A percentile compares a stretch with the other conserved stretches of the same genome.
Conservation (phyloP, 2,797 vertebrate genomes). For the Morus bassanus region DNA sequence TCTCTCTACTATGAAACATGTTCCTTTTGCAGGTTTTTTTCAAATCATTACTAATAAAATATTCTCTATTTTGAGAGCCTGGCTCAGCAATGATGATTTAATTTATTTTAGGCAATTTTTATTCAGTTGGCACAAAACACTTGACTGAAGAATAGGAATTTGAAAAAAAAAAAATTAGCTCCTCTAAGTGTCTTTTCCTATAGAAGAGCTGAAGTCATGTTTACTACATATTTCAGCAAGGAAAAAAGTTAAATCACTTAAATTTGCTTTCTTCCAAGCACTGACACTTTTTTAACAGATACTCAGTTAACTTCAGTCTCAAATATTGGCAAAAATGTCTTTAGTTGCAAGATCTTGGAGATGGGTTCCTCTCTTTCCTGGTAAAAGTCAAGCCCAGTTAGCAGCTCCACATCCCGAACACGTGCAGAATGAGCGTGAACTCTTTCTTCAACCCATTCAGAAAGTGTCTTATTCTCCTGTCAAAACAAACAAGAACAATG, state of each 20-base stretch:
- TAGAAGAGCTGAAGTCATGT: background rate
- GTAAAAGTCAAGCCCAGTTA: conserved; percentile 94
- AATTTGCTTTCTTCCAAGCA: background rate
- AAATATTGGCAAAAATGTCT: conserved; percentile 84
- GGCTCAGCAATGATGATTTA: background rate
- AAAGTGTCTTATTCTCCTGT: conserved; percentile 70
- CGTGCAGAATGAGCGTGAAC: conserved; percentile 82
- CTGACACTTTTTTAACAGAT: background rate
- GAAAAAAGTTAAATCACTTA: background rate
- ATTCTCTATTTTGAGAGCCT: background rate
- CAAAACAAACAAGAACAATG: conserved; percentile 29
- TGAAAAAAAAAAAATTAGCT: background rate
- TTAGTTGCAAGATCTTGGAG: conserved; percentile 86
- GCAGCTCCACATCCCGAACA: conserved; percentile 89
- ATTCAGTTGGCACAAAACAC: background rate
- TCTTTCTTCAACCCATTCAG: conserved; percentile 85
- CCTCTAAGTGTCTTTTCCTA: background rate
- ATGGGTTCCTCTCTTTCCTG: conserved; percentile 79
- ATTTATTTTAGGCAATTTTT: background rate
- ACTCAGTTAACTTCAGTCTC: conserved; percentile 62
- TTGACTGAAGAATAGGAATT: background rate
- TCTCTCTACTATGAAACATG: background rate
- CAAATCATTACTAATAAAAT: background rate
- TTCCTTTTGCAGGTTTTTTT: background rate
- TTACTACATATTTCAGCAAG: background rate